These are phyloP conservation scores for Candidula unifasciata DNA, from an alignment of 2,888 invertebrate genomes.

Conservation along the genomic window DNA sequence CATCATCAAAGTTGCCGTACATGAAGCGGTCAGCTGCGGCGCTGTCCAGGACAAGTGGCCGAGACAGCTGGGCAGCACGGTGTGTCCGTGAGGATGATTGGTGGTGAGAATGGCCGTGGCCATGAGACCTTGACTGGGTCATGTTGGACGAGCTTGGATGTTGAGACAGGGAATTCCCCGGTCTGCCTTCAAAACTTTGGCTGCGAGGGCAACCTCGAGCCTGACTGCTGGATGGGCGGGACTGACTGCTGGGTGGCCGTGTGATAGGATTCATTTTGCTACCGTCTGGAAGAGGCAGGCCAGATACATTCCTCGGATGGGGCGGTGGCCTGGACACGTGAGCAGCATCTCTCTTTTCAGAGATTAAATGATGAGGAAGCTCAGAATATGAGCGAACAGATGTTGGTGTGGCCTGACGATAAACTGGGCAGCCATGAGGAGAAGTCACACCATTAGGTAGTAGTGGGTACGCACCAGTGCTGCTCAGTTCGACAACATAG, in stretches of 20 bases:
- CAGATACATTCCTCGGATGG: conserved; percentile 45
- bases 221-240: conserved; percentile 30
- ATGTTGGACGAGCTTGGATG: conserved; percentile 38
- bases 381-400: conserved; percentile 65
- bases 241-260: conserved; percentile 61
- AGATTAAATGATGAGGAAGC: conserved; percentile 54
- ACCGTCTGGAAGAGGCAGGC: conserved; percentile 62
- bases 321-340: conserved; percentile 27
- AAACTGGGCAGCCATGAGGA: conserved; percentile 40
- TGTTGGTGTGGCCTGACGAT: conserved; percentile 52
- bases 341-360: not conserved
- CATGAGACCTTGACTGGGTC: conserved; percentile 2
- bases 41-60: conserved; percentile 41
- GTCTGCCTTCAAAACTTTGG: conserved; percentile 71
- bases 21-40: conserved; percentile 52
- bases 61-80: not conserved
- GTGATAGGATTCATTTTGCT: conserved; percentile 75
- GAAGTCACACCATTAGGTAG: not conserved
- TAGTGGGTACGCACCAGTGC: conserved; percentile 4
- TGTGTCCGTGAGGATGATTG: conserved; percentile 4
- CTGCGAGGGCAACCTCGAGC: conserved; percentile 65
- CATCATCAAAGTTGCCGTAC: conserved; percentile 61
- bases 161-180: conserved; percentile 52
- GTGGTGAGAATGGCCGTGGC: conserved; percentile 24
- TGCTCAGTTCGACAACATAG: not conserved